Base-by-base conservation (phyloP, 1,140 invertebrate genomes). In the Ephestia elutella region DNA sequence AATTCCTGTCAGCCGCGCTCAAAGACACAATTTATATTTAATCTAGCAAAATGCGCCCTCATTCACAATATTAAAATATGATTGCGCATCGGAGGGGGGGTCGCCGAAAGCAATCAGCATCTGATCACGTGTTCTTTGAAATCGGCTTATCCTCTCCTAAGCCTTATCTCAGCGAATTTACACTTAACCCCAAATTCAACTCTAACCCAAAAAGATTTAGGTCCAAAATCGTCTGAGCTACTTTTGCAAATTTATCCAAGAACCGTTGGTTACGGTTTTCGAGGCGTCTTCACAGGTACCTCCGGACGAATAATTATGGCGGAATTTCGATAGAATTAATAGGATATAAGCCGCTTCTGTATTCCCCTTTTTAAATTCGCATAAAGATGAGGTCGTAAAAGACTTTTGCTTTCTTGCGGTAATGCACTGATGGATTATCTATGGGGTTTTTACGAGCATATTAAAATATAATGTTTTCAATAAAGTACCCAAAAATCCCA, bases 41-140 rank as follows among this genome's bases (percentile, higher is more conserved):
- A 85, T 86, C 76, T 77, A 73, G 68, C 77, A 72, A 73, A 81
- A 78, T 76, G 73, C 59, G 57, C 73, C 72, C 74, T 77, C 69
- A 76, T 79, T 80, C 77, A 78, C 82, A 74, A 82, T 83, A 86
- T 86, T 84, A 83, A 84, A 86, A 86, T 86, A 86, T 82, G 81
- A 80, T 74, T 82, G 66, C 66, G 68, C 61, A 54, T 54, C 71
- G 62, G 25, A 35, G 48, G 59, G 60, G 65, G 58, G 62, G 70
- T 62, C 67, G 62, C 68, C 64, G 62, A 64, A 70, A 72, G 75
- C 81, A 82, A 84, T 86, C 83, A 78, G 70, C 75, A 74, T 77
- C 72, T 75, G 75, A 86, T 84, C 83, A 83, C 82, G 78, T 77
- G 80, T 82, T 78, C 77, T 76, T 78, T 73, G 62, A 79, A 85